phyloP scores from a whole-genome alignment of 2,888 invertebrate species.

The Dryocosmus kuriphilus region DNA sequence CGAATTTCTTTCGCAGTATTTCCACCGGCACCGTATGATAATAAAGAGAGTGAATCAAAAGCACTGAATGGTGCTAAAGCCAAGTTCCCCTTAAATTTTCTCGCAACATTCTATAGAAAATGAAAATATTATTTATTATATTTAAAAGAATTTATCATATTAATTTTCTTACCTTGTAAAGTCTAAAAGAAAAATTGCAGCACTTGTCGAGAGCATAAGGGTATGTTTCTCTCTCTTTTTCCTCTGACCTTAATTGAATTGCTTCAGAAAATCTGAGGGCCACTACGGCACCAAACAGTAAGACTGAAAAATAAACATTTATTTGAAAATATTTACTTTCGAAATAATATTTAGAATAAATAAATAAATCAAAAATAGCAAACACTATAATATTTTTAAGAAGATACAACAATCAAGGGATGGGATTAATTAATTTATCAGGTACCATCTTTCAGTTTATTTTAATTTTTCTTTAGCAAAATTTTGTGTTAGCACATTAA shows the following conservation, averaged over 20 bases:
- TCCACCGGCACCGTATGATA: slow-evolving; percentile 65
- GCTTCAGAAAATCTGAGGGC: not conserved
- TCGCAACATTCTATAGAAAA: slow-evolving; percentile 2
- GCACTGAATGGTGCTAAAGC: slow-evolving; percentile 70
- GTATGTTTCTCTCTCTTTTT: not conserved
- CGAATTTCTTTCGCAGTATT: slow-evolving; percentile 65
- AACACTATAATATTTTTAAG: too few relatives aligned
- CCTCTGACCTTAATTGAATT: not conserved
- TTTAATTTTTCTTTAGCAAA: too few relatives aligned
- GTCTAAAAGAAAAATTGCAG: slow-evolving; percentile 22
- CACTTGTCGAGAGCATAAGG: slow-evolving; percentile 9
- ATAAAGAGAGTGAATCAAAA: slow-evolving; percentile 71
- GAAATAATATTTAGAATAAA: too few relatives aligned
- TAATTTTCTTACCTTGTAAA: slow-evolving; percentile 17
- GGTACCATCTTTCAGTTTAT: too few relatives aligned
- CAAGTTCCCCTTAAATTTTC: slow-evolving; percentile 16
- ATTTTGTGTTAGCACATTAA: not conserved
- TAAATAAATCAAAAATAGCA: too few relatives aligned
- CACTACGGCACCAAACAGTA: not conserved
- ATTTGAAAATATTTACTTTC: too few relatives aligned
- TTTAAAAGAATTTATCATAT: not conserved
- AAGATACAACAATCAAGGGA: too few relatives aligned
- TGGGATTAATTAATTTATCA: too few relatives aligned
- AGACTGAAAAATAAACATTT: not conserved
- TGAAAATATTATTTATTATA: not conserved